Evolutionary conservation across 2,113 vertebrate genomes (phyloP), one percentile per base, ranked within the genome.

Genomic region (Chamaea fasciata): DNA sequence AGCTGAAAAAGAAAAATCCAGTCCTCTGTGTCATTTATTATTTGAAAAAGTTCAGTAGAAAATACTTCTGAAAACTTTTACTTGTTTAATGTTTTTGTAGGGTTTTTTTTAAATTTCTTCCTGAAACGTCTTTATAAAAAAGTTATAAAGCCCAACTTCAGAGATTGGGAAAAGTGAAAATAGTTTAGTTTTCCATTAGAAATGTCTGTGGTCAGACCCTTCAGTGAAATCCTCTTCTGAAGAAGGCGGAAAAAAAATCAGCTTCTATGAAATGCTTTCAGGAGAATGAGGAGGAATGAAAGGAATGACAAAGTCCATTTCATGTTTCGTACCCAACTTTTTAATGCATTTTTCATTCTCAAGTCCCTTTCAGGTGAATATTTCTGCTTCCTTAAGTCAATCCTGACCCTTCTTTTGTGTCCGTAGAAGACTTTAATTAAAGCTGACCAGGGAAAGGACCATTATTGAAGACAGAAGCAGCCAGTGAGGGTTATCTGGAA

Each of bases 381-480:
- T 75, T 93, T 88, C 67, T 76, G 23, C 79, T 92, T 90, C 39
- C 68, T 91, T 49, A 52, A 90, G 71, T 44, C 87, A 69, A 47
- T 73, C 55, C 59, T 68, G 68, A 64, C 68, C 44, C 19, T 10
- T 52, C 55, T 74, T 87, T 88, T 90, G 76, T 83, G 67, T 21
- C 94, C 26, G 2, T 3, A 23, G 69, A 31, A 28, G 39, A 33
- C 30, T 88, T 85, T 88, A 92, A 85, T 95, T 94, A 90, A 71
- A 80, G 55, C 44, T 52, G 52, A 24, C 41, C 31, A 44, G 9
- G 57, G 18, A 57, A 93, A 85, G 30, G 67, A 9, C 27, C 4
- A 2, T 60, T 79, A 31, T 49, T 90, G 31, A 37, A 7, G 20
- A 33, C 15, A 65, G 77, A 37, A 89, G 55, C 17, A 77, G 76